These are phyloP conservation scores for Diogma glabrata DNA, from an alignment of 2,888 invertebrate species.

Conservation along the genomic window DNA sequence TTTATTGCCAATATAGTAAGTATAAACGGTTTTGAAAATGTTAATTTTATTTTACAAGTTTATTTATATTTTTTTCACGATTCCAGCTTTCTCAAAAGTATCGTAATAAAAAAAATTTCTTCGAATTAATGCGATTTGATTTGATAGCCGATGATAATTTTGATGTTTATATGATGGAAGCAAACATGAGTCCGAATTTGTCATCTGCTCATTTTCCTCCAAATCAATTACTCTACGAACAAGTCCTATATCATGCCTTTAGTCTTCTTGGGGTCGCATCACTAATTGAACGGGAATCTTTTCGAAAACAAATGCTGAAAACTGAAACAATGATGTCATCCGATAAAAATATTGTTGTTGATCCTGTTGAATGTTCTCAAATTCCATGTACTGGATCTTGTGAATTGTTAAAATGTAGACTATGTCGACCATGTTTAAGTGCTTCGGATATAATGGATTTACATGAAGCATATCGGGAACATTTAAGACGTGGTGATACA, in stretches of 20 bases:
- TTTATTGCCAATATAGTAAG: slow-evolving; percentile 49
- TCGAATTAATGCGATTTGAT: slow-evolving; percentile 92
- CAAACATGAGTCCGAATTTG: slow-evolving; percentile 97
- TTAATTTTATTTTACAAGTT: slow-evolving; percentile 2
- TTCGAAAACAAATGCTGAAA: slow-evolving; percentile 25
- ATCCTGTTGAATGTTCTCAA: slow-evolving; percentile 52
- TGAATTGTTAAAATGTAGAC: slow-evolving; percentile 50
- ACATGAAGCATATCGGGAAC: slow-evolving; percentile 63
- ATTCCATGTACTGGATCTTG: slow-evolving; percentile 49
- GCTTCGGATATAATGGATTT: slow-evolving; percentile 45
- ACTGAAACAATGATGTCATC: slow-evolving; percentile 56
- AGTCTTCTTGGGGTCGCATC: slow-evolving; percentile 64
- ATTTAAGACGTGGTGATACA: slow-evolving; percentile 66
- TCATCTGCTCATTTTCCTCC: slow-evolving; percentile 87
- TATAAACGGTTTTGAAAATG: slow-evolving; percentile 19
- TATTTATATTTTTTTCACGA: slow-evolving; percentile 10
- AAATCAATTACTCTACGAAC: slow-evolving; percentile 81
- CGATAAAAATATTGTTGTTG: slow-evolving; percentile 68
- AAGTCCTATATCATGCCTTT: slow-evolving; percentile 76
- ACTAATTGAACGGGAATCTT: slow-evolving; percentile 35
- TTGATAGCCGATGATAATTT: slow-evolving; percentile 80
- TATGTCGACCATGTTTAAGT: slow-evolving; percentile 69
- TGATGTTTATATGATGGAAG: slow-evolving; percentile 83
- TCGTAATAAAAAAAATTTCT: slow-evolving; percentile 51
- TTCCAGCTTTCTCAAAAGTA: slow-evolving; percentile 39